Base-by-base conservation (phyloP, 2,797 vertebrate genomes). In the Danionella dracula region DNA sequence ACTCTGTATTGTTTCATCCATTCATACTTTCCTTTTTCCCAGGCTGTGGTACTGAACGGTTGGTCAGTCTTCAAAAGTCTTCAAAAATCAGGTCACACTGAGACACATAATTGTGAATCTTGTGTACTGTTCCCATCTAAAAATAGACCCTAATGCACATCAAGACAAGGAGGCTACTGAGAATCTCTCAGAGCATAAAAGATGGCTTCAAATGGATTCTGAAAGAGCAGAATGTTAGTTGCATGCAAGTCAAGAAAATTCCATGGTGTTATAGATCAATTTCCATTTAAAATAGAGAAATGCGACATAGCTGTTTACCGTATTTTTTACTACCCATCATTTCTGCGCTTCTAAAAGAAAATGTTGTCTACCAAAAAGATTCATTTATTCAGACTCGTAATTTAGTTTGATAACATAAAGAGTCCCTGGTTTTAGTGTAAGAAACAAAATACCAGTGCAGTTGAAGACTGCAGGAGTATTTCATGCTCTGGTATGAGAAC, bases 11-110 rank as follows among this genome's bases (percentile, higher is more conserved):
- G 23, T 27, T 27, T n/a, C n/a, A n/a, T n/a, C n/a, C 23, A 27
- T 27, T 3, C 6, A 6, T 19, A 12, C 37, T 48, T 34, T 13
- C 6, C 35, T 34, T 45, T 53, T 35, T 35, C 58, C 40, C 65
- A 49, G 66, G 55, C 66, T 68, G 54, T 48, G 67, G 63, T 73
- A 73, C 70, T 64, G 38, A 59, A 65, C 42, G 59, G 54, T 66
- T 44, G 54, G 62, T 61, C 54, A 48, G 63, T 37, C n/a, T n/a
- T n/a, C n/a, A n/a, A n/a, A 35, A 49, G 27, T 60, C 62, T 54
- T 49, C 29, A 71, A 62, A 74, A 76, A 76, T 68, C 74, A 73
- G 74, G 74, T 73, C 71, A 76, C 63, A 68, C 53, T 12, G 64
- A 76, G 48, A 66, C 71, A 71, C 54, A 72, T 75, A 59, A 73